These are phyloP conservation scores for Oscheius sp. DNA, from an alignment of 2,888 invertebrate genomes.

Conservation along the genomic window DNA sequence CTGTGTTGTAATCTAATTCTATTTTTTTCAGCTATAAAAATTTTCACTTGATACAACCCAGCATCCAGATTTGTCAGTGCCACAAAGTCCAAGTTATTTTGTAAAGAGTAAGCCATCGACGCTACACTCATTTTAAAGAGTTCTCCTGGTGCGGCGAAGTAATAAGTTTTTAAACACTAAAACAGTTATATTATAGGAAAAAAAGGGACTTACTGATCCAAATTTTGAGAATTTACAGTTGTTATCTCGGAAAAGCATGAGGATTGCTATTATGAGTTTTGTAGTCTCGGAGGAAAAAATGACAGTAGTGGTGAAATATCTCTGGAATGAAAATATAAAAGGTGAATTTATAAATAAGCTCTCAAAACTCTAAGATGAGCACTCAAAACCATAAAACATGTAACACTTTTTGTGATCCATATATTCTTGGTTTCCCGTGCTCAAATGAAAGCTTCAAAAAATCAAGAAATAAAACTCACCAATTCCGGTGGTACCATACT, in stretches of 20 bases:
- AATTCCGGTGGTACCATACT: constrained; percentile 52
- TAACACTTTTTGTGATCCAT: no score
- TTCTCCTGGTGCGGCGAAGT: constrained; percentile 66
- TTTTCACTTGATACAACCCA: constrained; percentile 67
- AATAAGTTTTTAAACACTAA: constrained; percentile 56
- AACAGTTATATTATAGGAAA: not conserved
- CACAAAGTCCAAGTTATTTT: constrained; percentile 71
- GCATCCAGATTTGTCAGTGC: constrained; percentile 69
- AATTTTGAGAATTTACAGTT: constrained; percentile 37
- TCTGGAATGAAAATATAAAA: no score
- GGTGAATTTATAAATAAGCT: no score
- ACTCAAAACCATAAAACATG: no score
- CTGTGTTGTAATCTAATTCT: constrained; percentile 68
- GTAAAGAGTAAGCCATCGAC: constrained; percentile 69
- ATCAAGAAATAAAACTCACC: constrained; percentile 43
- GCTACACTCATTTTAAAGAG: constrained; percentile 70
- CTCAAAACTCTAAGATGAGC: no score
- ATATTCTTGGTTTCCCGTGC: no score
- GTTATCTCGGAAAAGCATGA: constrained; percentile 57
- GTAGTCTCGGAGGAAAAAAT: constrained; percentile 64
- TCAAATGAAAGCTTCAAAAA: no score
- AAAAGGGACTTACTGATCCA: not conserved
- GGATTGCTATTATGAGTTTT: constrained; percentile 61
- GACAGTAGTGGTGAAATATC: constrained; percentile 65
- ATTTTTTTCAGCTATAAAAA: not conserved